These are phyloP conservation scores for Acleris emargana DNA, from an alignment of 2,888 invertebrate genomes.

Conservation along the genomic window DNA sequence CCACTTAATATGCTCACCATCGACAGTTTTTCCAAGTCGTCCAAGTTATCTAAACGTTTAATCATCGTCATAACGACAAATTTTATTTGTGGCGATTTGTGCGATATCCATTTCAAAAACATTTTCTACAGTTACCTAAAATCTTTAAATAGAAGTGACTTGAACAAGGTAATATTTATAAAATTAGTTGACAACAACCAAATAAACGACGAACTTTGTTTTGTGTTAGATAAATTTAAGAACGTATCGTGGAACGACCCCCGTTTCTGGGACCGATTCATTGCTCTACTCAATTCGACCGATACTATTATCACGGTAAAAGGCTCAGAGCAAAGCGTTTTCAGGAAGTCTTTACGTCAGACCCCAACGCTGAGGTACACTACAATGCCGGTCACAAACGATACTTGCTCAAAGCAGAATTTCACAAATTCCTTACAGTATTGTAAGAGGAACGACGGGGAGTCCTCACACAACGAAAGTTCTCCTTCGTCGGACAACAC, in stretches of 20 bases:
- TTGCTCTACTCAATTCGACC: constrained; percentile 89
- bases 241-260: constrained; percentile 90
- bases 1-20: constrained; percentile 85
- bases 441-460: constrained; percentile 75
- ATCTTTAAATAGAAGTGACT: constrained; percentile 73
- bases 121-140: constrained; percentile 79
- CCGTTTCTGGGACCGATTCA: constrained; percentile 93
- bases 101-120: constrained; percentile 78
- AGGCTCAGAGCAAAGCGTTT: constrained; percentile 74
- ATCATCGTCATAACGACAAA: constrained; percentile 85
- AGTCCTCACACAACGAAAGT: constrained; percentile 83
- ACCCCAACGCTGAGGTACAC: constrained; percentile 80
- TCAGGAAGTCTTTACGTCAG: constrained; percentile 79
- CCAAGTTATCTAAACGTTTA: constrained; percentile 78
- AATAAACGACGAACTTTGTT: constrained; percentile 75
- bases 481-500: constrained; percentile 83
- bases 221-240: constrained; percentile 82
- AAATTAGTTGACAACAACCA: constrained; percentile 77
- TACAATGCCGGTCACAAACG: constrained; percentile 83
- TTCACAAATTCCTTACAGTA: constrained; percentile 79
- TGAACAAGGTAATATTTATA: constrained; percentile 77
- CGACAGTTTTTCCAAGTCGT: constrained; percentile 77
- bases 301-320: constrained; percentile 80
- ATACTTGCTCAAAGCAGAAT: constrained; percentile 82
- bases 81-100: constrained; percentile 76